A percentile compares a stretch with the other conserved stretches of the same genome.
Evolutionary conservation across 2,113 vertebrate species (phyloP).

Genomic region (Rhabdomys dilectus): DNA sequence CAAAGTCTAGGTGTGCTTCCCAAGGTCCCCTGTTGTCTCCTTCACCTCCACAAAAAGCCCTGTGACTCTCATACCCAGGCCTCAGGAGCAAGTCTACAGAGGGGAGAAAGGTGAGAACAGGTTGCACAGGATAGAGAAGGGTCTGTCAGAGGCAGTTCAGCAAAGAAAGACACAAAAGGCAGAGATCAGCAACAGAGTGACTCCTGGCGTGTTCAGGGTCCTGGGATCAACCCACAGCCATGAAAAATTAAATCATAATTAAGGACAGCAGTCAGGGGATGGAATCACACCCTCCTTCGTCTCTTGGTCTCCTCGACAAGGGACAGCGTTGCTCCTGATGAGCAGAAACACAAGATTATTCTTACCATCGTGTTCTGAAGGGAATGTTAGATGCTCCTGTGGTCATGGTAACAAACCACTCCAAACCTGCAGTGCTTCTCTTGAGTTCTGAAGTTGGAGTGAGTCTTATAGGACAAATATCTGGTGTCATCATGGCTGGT

Average conservation of each 20-base stretch:
- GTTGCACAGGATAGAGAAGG: fast-evolving
- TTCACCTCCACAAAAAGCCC: not conserved
- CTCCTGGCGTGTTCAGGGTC: not conserved
- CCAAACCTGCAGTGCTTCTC: not conserved
- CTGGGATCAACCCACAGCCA: not conserved
- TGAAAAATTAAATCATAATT: not conserved
- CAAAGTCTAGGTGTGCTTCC: not conserved
- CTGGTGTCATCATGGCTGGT: not conserved
- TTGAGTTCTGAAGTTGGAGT: not conserved
- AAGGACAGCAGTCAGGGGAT: not conserved
- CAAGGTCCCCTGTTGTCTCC: not conserved
- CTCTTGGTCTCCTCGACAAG: too few relatives aligned
- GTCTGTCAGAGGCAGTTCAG: too few relatives aligned
- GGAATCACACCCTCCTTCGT: not conserved
- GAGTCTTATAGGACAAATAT: not conserved
- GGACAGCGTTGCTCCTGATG: not conserved
- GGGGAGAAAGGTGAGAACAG: too few relatives aligned
- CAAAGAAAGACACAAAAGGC: not conserved
- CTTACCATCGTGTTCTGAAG: not conserved
- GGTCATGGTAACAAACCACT: not conserved
- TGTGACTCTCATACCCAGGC: not conserved
- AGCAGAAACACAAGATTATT: not conserved
- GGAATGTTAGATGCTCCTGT: not conserved
- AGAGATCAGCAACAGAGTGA: not conserved
- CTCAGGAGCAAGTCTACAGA: not conserved